Evolutionary conservation across 1,140 invertebrate genomes (phyloP).

Genomic region (Harpegnathos saltator): DNA sequence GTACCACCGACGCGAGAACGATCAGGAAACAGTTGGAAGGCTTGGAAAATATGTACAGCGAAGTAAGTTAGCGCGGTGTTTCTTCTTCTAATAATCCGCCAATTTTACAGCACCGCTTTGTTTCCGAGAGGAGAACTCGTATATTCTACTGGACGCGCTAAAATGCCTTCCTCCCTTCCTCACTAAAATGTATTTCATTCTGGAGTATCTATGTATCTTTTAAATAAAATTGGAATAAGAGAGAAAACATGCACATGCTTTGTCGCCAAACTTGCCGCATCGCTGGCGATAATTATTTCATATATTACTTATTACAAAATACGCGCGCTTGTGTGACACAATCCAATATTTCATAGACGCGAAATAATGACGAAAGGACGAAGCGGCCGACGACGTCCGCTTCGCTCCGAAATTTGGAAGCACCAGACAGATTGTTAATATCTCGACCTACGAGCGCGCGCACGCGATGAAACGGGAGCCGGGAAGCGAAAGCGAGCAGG

Average conservation of each 20-base stretch:
- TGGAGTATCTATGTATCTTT: too few species aligned
- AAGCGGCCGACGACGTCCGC: neutral
- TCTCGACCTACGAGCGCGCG: neutral
- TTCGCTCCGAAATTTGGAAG: neutral
- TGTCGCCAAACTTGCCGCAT: neutral
- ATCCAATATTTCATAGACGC: constrained; percentile 1
- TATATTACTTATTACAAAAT: too few species aligned
- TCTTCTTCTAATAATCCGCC: constrained; percentile 7
- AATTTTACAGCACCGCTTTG: neutral
- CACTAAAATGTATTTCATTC: neutral
- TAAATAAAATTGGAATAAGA: neutral
- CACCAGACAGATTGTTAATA: neutral
- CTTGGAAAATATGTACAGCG: constrained; percentile 95
- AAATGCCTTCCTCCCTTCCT: neutral
- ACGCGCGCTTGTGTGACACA: too few species aligned
- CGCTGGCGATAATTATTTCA: neutral
- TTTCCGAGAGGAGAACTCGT: too few species aligned
- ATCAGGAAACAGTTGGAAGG: constrained; percentile 94
- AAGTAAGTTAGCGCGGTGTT: constrained; percentile 83
- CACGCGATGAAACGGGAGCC: constrained; percentile 1
- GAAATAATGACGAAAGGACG: neutral
- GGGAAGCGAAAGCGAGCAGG: constrained; percentile 4
- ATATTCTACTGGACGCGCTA: too few species aligned
- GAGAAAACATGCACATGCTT: too few species aligned
- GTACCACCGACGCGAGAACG: constrained; percentile 91